Base-by-base conservation (phyloP, 2,113 vertebrate species). In the Colinus virginianus region DNA sequence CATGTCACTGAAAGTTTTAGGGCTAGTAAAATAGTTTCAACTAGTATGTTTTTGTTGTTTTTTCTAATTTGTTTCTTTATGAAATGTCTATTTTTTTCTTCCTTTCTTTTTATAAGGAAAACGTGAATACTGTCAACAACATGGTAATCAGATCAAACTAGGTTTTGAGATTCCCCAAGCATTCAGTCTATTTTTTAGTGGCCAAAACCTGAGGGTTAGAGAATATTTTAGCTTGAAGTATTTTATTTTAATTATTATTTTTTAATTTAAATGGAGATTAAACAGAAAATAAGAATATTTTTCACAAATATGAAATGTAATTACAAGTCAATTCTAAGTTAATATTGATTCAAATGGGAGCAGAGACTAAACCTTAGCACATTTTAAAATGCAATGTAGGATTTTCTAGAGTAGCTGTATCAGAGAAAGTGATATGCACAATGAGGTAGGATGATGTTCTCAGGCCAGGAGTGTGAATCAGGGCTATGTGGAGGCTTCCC, bases 381-480 rank as follows among this genome's bases (percentile, higher is more conserved):
- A 5, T 81, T 90, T 92, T 62, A 3, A 61, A 78, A 48, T n/a
- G 30, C 38, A 78, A 8, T 13, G 56, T 46, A 72, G 17, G 12
- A 28, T 34, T 88, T 90, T 75, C 48, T 61, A 20, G 36, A 51
- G 51, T 13, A 32, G 14, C 49, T 1, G 0, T 16, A 28, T 55
- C 22, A 21, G 32, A 0, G 2, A 61, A 23, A 28, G 8, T 61
- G 22, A 1, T 38, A 68, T 34, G 40, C 19, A 56, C 40, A 43
- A 13, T 8, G 26, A 6, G 28, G 23, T 7, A 62, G 64, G 9
- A 11, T 14, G 13, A 59, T 86, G 13, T 9, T 72, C 17, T 19
- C 8, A 69, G 45, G 28, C 1, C 0, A 22, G 21, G 20, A 61
- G 6, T 38, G 67, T 64, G 28, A 5, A 8, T 4, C 8, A 43